phyloP scores from a whole-genome alignment of 2,797 vertebrate species.

The Rallus crepitans region DNA sequence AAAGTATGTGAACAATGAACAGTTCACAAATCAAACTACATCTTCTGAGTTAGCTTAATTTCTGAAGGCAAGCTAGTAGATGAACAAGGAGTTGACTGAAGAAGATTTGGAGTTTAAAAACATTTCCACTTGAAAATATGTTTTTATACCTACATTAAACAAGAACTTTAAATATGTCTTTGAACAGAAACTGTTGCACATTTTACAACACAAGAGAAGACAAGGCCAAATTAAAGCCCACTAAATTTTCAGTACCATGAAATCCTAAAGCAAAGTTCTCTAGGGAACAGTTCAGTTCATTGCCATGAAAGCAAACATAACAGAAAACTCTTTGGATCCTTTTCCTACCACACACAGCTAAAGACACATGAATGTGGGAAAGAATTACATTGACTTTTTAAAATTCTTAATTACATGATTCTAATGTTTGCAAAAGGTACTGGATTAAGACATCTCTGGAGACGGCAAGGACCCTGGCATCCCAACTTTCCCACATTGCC shows the following conservation, averaged over 20 bases:
- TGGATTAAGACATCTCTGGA: background rate
- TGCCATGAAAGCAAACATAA: constrained; percentile 28
- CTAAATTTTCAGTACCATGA: constrained; percentile 16
- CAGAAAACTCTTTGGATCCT: constrained; percentile 33
- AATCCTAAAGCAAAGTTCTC: background rate
- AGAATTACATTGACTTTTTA: background rate
- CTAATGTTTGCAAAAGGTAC: background rate
- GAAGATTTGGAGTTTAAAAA: background rate
- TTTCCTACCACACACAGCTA: constrained; percentile 53
- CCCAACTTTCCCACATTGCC: background rate
- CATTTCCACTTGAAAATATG: background rate
- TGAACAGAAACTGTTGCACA: background rate
- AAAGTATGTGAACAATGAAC: background rate
- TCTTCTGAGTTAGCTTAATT: background rate
- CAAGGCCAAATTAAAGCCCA: constrained; percentile 35
- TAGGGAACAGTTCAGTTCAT: background rate
- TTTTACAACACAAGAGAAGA: background rate
- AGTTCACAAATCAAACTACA: background rate
- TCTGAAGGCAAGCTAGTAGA: background rate
- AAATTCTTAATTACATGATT: background rate
- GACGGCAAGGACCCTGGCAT: background rate
- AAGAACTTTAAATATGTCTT: background rate
- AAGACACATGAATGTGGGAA: constrained; percentile 9
- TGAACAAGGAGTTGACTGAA: background rate
- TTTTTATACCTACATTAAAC: background rate